Base-by-base conservation (phyloP, 1,140 invertebrate genomes). In the Neelides sp. region DNA sequence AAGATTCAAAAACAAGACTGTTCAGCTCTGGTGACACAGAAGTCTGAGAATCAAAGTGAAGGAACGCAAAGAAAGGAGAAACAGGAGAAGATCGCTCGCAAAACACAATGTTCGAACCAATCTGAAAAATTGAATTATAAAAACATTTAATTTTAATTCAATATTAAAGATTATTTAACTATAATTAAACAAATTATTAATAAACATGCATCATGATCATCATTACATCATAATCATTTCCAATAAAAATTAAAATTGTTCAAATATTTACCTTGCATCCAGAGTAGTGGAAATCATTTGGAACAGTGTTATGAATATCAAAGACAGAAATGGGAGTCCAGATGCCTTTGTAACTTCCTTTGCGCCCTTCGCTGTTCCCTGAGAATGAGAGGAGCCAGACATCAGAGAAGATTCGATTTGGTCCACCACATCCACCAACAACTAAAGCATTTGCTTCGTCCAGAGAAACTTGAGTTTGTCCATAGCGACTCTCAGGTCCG, bases 391-490 rank as follows among this genome's bases (percentile, higher is more conserved):
- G 64, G 8, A 84, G 60, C 82, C 81, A 85, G 15, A 78, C 71
- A 62, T 85, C 82, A 58, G 72, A 76, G 65, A 79, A 79, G 22
- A 81, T 72, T 64, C 74, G 73, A 64, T 78, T 82, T 17, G 78
- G 77, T 13, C 79, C 78, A n/a, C 55, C 54, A 41, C 50, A 59
- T 17, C 51, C 57, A 17, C 66, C 65, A 22, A 66, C 54, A 24
- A 69, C 54, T 24, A 69, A 57, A 23, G 65, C 36, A 49, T 65
- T 63, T 8, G 50, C 54, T 12, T 68, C 64, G 55, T 67, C 64
- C 13, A 89, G 61, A 35, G 70, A 67, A 48, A 86, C 80, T 68
- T 93, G 85, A 17, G 87, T 90, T 63, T 93, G 89, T 12, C 89
- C 88, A 72, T 92, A 94, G 59, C 92, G 70, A 26, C 84, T 78